Conservation (phyloP, 1,140 invertebrate species). For the Conus betulinus region DNA sequence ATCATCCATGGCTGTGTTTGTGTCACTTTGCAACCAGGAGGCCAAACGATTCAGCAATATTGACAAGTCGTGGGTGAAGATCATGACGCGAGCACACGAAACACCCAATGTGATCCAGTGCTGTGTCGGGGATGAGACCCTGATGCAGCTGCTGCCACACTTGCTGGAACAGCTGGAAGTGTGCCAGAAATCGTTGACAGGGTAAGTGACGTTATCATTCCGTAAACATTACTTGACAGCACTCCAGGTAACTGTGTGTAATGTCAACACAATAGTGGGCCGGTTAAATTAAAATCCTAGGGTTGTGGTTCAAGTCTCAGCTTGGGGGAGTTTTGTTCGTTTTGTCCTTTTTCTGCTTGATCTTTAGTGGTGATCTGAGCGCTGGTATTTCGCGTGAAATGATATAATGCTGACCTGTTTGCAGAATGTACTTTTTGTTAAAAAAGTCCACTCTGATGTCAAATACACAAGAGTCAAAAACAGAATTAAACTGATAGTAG, state of each 20-base stretch:
- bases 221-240: background rate
- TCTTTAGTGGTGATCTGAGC: too few species aligned
- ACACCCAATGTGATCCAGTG: conserved; percentile 95
- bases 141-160: conserved; percentile 93
- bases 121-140: conserved; percentile 94
- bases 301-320: background rate
- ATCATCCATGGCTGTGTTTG: too few species aligned
- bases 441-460: too few species aligned
- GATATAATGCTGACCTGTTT: too few species aligned
- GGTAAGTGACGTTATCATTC: conserved; percentile 71
- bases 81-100: conserved; percentile 96
- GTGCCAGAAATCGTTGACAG: conserved; percentile 96
- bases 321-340: too few species aligned
- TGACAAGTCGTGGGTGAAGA: conserved; percentile 98
- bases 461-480: too few species aligned
- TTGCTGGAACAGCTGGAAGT: conserved; percentile 96
- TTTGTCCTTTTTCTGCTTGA: too few species aligned
- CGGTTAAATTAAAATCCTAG: background rate
- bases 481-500: too few species aligned
- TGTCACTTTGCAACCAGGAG: conserved; percentile 64
- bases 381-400: too few species aligned
- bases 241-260: background rate
- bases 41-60: conserved; percentile 90
- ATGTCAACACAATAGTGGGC: background rate
- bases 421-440: too few species aligned